Conservation (phyloP, 2,113 vertebrate species). For the Euleptes europaea region DNA sequence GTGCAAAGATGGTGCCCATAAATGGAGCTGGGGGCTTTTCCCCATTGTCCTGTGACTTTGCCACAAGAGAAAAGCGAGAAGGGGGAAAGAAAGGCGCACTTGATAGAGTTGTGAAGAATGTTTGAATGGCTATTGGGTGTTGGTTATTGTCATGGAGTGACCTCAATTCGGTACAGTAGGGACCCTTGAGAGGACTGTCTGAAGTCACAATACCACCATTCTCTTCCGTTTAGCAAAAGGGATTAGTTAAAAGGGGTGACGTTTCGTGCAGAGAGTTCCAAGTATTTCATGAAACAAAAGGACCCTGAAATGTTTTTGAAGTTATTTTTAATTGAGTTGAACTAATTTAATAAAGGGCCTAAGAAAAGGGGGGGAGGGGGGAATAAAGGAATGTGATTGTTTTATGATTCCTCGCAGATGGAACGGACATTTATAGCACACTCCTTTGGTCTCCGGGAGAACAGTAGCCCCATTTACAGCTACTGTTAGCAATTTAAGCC, state of each 20-base stretch:
- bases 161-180: constrained; percentile 99
- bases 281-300: constrained; percentile 89
- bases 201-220: constrained; percentile 94
- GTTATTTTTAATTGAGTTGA: constrained; percentile 90
- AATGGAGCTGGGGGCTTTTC: constrained; percentile 82
- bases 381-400: constrained; percentile 86
- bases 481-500: constrained; percentile 85
- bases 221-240: constrained; percentile 91
- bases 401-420: constrained; percentile 84
- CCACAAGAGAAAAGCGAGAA: constrained; percentile 86
- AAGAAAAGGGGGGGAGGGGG: constrained; percentile 51
- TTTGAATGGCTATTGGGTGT: constrained; percentile 95
- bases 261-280: constrained; percentile 95
- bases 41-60: constrained; percentile 89
- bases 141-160: constrained; percentile 93
- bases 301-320: constrained; percentile 83
- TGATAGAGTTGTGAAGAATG: constrained; percentile 97
- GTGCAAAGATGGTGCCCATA: constrained; percentile 83
- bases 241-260: constrained; percentile 95
- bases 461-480: constrained; percentile 86
- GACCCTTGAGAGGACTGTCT: constrained; percentile 95
- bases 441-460: constrained; percentile 81
- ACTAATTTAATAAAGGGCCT: constrained; percentile 87
- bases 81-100: constrained; percentile 90
- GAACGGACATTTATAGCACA: constrained; percentile 84